A percentile compares a stretch with the other conserved stretches of the same genome.
Evolutionary conservation across 2,113 vertebrate genomes (phyloP).

Genomic region (Gobius niger): DNA sequence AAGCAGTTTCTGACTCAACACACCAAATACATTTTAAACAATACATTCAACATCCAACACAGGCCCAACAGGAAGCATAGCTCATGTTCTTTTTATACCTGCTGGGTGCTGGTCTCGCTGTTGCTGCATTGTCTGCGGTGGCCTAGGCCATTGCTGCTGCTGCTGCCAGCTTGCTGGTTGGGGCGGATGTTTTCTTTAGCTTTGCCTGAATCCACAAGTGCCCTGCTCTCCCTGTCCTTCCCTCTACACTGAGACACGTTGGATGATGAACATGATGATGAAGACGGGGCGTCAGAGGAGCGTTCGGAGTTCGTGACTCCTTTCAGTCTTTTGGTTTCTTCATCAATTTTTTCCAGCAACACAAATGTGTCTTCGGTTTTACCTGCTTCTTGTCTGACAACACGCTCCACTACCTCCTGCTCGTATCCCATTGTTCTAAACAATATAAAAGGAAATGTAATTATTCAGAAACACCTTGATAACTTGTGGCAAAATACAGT

Average conservation of each 20-base stretch:
- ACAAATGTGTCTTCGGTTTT: slow-evolving; percentile 87
- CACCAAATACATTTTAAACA: too few species aligned
- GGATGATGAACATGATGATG: slow-evolving; percentile 18
- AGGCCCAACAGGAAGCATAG: too few species aligned
- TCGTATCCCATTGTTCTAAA: slow-evolving; percentile 92
- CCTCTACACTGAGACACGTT: slow-evolving; percentile 48
- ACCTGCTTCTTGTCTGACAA: slow-evolving; percentile 81
- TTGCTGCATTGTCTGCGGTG: slow-evolving; percentile 71
- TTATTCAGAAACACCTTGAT: neutral
- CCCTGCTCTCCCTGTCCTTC: slow-evolving; percentile 62
- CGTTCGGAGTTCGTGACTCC: slow-evolving; percentile 47
- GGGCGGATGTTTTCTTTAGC: slow-evolving; percentile 76
- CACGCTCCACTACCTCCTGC: slow-evolving; percentile 89
- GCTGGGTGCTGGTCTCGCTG: slow-evolving; percentile 65
- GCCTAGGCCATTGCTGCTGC: slow-evolving; percentile 63
- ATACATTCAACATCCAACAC: too few species aligned
- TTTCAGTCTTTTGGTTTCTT: slow-evolving; percentile 78
- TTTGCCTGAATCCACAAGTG: slow-evolving; percentile 23
- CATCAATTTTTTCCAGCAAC: slow-evolving; percentile 90
- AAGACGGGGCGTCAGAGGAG: slow-evolving; percentile 33
- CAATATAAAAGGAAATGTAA: slow-evolving; percentile 2
- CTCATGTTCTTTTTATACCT: slow-evolving; percentile 39
- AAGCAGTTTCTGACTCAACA: neutral
- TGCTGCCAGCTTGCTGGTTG: slow-evolving; percentile 41
- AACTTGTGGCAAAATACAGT: neutral